A percentile compares a stretch with the other conserved stretches of the same genome.
These are phyloP conservation scores for Hydrochoerus hydrochaeris DNA, from an alignment of 2,113 vertebrate species.

Conservation along the genomic window DNA sequence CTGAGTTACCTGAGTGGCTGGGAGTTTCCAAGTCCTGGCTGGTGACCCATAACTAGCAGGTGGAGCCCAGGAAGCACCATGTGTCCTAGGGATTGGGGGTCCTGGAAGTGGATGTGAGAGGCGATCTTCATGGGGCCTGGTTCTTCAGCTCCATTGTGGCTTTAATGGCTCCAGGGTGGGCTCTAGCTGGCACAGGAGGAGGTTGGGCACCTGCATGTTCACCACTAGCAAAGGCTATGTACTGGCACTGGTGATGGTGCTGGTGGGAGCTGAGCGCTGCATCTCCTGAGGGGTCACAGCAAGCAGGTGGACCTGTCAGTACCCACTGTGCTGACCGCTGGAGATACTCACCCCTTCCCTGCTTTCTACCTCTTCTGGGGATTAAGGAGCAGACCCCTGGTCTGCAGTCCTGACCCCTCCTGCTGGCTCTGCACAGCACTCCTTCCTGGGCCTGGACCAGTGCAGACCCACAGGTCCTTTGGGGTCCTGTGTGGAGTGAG, in stretches of 20 bases:
- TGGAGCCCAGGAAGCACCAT: not conserved
- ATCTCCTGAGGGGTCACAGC: not conserved
- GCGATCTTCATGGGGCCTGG: fast-evolving
- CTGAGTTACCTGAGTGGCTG: not conserved
- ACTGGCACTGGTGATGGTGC: fast-evolving
- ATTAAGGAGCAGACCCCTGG: too few relatives aligned
- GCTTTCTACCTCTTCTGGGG: too few relatives aligned
- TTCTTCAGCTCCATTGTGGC: not conserved
- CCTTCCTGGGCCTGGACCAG: too few relatives aligned
- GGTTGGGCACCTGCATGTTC: fast-evolving
- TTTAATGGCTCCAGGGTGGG: not conserved
- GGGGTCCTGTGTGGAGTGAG: fast-evolving
- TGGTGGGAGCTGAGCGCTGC: not conserved
- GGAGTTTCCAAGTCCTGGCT: not conserved
- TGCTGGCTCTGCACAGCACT: too few relatives aligned
- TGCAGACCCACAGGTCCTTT: not conserved
- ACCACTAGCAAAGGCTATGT: fast-evolving
- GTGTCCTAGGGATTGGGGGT: not conserved
- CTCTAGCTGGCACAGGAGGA: not conserved
- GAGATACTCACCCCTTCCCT: fast-evolving
- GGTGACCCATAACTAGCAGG: not conserved
- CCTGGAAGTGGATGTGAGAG: not conserved
- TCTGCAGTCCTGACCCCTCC: fast-evolving
- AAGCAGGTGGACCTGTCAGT: not conserved
- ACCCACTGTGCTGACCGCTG: not conserved